Conservation (phyloP, 2,888 invertebrate species). For the Volucella inanis region DNA sequence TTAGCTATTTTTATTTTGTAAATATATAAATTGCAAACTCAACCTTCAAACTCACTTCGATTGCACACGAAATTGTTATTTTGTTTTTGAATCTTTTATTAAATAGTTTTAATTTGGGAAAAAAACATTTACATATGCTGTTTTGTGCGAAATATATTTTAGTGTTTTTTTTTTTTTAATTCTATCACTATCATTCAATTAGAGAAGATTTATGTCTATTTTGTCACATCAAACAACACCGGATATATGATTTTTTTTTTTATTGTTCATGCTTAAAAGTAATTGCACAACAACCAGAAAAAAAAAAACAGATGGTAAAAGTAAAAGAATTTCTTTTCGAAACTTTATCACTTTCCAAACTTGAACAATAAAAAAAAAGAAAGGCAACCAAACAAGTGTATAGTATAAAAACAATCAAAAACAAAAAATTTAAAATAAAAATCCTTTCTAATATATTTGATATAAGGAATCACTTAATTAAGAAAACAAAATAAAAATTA, state of each 20-base stretch:
- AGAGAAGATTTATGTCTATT: constrained; percentile 5
- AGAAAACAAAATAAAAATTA: constrained; percentile 27
- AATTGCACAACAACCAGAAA: constrained; percentile 47
- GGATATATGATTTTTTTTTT: neutral
- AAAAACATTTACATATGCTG: constrained; percentile 37
- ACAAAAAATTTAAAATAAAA: constrained; percentile 16
- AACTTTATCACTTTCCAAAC: constrained; percentile 28
- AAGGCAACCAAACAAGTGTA: neutral
- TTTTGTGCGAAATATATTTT: constrained; percentile 49
- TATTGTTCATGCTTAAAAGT: neutral
- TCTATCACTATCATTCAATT: constrained; percentile 27
- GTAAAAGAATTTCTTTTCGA: neutral
- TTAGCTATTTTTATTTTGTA: constrained; percentile 12
- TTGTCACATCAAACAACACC: constrained; percentile 38
- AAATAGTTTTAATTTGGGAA: neutral
- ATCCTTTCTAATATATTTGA: constrained; percentile 23
- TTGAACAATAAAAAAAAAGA: constrained; percentile 17
- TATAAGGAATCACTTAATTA: constrained; percentile 24
- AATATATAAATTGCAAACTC: constrained; percentile 16
- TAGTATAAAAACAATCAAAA: neutral
- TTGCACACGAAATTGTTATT: constrained; percentile 49
- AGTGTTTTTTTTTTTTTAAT: constrained; percentile 15
- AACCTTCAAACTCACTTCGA: constrained; percentile 13
- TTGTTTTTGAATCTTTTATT: neutral
- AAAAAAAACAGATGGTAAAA: constrained; percentile 43